Base-by-base conservation (phyloP, 2,797 vertebrate species). In the Bradypodion ventrale region DNA sequence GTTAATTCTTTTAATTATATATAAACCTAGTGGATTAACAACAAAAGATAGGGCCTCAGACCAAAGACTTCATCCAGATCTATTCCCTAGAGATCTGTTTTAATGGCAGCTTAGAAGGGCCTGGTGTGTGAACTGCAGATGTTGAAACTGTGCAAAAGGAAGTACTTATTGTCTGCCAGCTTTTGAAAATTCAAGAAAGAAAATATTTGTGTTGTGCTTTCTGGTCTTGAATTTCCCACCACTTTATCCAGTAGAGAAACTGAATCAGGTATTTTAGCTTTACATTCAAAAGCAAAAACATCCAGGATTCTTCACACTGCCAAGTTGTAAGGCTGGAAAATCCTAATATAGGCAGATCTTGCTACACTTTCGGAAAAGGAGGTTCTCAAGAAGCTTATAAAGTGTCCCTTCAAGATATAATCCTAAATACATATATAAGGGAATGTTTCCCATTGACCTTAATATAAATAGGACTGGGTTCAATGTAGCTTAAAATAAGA, bases 81-180 rank as follows among this genome's bases (percentile, higher is more conserved):
- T 15, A 27, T 75, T 72, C 62, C 62, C 73, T n/a, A 23, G 32
- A 35, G 35, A 66, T 56, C 62, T 56, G 16, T 66, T n/a, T 40
- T 52, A 40, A 66, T 19, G 72, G 23, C 7, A 35, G 21, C 59
- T 63, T 37, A 32, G 29, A 63, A 65, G 7, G 16, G 32, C 49
- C 66, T 21, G 52, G 52, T 56, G 72, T 40, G 8, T 75, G 42
- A 63, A 82, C 70, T 52, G 9, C 32, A 75, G 62, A 56, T 83
- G 73, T 83, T 83, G 81, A 75, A 40, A 66, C 25, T 83, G 62
- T 25, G 46, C 25, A 40, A 75, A 25, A 75, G 25, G 62, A 75
- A 66, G 21, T 66, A 44, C 66, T 29, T 49, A 40, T 75, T 75
- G 32, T 52, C 62, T 56, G 44, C 25, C 72, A 66, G 68, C 37